Conservation (phyloP, 23 tunicate genomes). For the Botrylloides violaceus region DNA sequence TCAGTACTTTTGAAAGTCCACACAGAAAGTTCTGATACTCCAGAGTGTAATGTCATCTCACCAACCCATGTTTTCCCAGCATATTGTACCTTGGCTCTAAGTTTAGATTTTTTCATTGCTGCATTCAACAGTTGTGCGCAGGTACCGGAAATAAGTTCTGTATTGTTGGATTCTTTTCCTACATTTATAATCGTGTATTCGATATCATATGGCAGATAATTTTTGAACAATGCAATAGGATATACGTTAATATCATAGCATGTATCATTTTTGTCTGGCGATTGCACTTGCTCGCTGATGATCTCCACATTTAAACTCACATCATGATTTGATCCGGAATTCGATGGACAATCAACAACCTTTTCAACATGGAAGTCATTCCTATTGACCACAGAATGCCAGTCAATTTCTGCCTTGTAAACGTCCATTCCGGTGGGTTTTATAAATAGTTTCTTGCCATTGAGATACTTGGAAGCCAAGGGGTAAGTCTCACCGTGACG, state of each 20-base stretch:
- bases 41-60: neutral
- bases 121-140: slow-evolving; percentile 35
- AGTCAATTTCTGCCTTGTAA: slow-evolving; percentile 15
- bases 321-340: neutral
- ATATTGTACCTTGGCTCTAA: slow-evolving; percentile 39
- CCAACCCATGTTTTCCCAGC: slow-evolving; percentile 26
- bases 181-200: slow-evolving; percentile 14
- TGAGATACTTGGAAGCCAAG: neutral
- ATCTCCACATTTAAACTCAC: slow-evolving; percentile 20
- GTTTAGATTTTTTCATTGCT: slow-evolving; percentile 29
- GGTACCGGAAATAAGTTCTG: slow-evolving; percentile 39
- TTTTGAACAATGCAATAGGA: slow-evolving; percentile 36
- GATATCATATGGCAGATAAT: slow-evolving; percentile 54
- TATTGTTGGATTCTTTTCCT: neutral
- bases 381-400: neutral
- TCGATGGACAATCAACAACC: slow-evolving; percentile 4
- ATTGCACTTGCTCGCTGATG: slow-evolving; percentile 6
- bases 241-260: slow-evolving; percentile 40
- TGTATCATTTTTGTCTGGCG: slow-evolving; percentile 9
- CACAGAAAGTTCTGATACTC: slow-evolving; percentile 35
- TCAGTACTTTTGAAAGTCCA: slow-evolving; percentile 37
- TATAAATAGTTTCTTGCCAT: slow-evolving; percentile 15
- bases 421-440: slow-evolving; percentile 4
- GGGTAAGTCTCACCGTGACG: slow-evolving; percentile 1
- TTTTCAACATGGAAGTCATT: slow-evolving; percentile 6